Conservation (phyloP, 2,888 invertebrate species). For the Cheilosia impressa region DNA sequence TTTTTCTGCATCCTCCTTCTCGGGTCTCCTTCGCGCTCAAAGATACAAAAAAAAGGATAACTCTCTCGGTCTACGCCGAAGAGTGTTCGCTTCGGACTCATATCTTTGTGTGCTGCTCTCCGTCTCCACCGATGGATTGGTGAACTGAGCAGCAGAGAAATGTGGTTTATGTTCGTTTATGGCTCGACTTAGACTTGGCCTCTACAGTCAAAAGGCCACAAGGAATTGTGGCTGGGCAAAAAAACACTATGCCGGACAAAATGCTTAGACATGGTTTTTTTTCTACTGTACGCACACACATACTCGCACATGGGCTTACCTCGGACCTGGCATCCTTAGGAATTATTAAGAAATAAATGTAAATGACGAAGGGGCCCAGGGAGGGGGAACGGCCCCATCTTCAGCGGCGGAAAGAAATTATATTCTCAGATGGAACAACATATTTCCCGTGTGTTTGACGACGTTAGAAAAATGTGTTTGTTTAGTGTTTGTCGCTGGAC, state of each 20-base stretch:
- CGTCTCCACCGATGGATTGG: slow-evolving; percentile 58
- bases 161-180: slow-evolving; percentile 75
- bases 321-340: slow-evolving; percentile 37
- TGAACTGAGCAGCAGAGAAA: slow-evolving; percentile 55
- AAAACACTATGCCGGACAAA: slow-evolving; percentile 37
- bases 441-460: slow-evolving; percentile 71
- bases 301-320: neutral
- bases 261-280: slow-evolving; percentile 62
- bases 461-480: slow-evolving; percentile 72
- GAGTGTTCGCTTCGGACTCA: slow-evolving; percentile 23
- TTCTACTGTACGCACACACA: slow-evolving; percentile 29
- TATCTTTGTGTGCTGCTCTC: slow-evolving; percentile 43
- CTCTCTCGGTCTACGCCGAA: slow-evolving; percentile 31
- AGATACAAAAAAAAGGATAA: slow-evolving; percentile 51
- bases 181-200: slow-evolving; percentile 59
- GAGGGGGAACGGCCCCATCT: slow-evolving; percentile 43
- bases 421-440: slow-evolving; percentile 69
- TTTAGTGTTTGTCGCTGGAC: slow-evolving; percentile 66
- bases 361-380: slow-evolving; percentile 38
- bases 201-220: slow-evolving; percentile 56
- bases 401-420: slow-evolving; percentile 55
- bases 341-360: slow-evolving; percentile 75
- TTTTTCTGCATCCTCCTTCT: slow-evolving; percentile 19
- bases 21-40: slow-evolving; percentile 17
- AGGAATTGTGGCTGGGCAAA: slow-evolving; percentile 35